A percentile compares a stretch with the other conserved stretches of the same genome.
phyloP scores from a whole-genome alignment of 92 coral and sea anemone genomes.

The Bergia puertoricense region DNA sequence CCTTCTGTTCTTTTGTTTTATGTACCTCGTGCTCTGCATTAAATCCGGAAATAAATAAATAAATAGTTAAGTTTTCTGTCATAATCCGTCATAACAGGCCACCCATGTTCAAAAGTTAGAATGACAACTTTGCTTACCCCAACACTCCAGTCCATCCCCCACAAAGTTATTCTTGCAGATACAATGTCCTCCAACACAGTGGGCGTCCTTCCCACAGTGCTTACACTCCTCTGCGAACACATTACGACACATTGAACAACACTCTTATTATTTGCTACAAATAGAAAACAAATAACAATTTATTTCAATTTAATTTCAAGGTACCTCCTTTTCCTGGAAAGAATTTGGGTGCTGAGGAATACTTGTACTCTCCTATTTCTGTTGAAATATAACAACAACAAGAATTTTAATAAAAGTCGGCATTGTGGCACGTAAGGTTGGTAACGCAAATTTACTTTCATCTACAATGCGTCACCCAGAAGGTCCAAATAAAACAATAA shows the following conservation, averaged over 20 bases:
- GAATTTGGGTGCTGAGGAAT: constrained; percentile 96
- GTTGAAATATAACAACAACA: constrained; percentile 2
- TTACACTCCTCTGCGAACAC: constrained; percentile 73
- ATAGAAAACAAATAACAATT: too few species aligned
- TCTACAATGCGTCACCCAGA: too few species aligned
- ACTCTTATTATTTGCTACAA: neutral
- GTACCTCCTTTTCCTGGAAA: constrained; percentile 96
- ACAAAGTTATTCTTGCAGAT: constrained; percentile 90
- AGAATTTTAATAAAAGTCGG: too few species aligned
- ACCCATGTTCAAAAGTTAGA: too few species aligned
- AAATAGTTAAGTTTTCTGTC: too few species aligned
- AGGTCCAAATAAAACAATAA: too few species aligned
- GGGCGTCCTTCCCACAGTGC: constrained; percentile 87
- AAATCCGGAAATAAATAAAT: too few species aligned
- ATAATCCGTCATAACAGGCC: too few species aligned
- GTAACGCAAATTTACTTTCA: too few species aligned
- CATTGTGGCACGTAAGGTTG: too few species aligned
- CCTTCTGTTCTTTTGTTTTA: too few species aligned
- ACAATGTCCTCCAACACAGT: constrained; percentile 96
- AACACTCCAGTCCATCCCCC: constrained; percentile 94
- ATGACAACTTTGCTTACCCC: constrained; percentile 64
- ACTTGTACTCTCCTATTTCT: constrained; percentile 88
- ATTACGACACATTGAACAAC: neutral
- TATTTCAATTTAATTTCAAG: neutral
- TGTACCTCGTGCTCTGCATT: too few species aligned